These are phyloP conservation scores for Poeciliopsis presidionis DNA, from an alignment of 2,797 vertebrate genomes.

Conservation along the genomic window DNA sequence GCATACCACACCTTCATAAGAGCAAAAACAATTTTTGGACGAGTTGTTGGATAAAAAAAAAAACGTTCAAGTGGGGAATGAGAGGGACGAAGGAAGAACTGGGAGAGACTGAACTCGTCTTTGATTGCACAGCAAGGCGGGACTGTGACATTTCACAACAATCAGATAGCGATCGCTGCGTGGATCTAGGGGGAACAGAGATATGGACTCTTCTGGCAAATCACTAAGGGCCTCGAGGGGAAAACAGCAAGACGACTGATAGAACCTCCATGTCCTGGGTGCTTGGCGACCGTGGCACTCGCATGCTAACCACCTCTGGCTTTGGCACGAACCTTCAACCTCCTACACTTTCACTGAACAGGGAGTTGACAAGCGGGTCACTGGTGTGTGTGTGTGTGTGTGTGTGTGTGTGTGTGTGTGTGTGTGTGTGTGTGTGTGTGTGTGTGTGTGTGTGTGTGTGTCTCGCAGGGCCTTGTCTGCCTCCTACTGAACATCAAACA, in stretches of 20 bases:
- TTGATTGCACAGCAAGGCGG: constrained; percentile 34
- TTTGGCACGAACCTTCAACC: constrained; percentile 71
- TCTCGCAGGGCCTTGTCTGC: constrained; percentile 42
- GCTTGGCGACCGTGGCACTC: constrained; percentile 66
- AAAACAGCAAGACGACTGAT: constrained; percentile 69
- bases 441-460: background rate
- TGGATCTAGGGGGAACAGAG: constrained; percentile 61
- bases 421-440: constrained; percentile 19
- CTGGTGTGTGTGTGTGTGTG: constrained; percentile 30
- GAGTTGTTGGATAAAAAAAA: background rate
- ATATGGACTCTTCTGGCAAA: constrained; percentile 61
- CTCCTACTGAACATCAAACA: constrained; percentile 72
- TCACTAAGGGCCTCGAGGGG: constrained; percentile 58
- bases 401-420: constrained; percentile 9
- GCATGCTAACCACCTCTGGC: constrained; percentile 67
- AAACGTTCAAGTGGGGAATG: background rate
- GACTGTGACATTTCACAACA: constrained; percentile 30
- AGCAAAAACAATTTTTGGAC: constrained; percentile 19
- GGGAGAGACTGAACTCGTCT: constrained; percentile 23
- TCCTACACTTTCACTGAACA: constrained; percentile 66
- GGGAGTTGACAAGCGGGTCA: constrained; percentile 60
- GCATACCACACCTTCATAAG: background rate
- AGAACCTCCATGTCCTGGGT: constrained; percentile 68
- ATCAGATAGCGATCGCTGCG: constrained; percentile 63
- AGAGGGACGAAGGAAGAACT: constrained; percentile 16